Conservation (phyloP, 2,797 vertebrate genomes). For the Gila robusta region DNA sequence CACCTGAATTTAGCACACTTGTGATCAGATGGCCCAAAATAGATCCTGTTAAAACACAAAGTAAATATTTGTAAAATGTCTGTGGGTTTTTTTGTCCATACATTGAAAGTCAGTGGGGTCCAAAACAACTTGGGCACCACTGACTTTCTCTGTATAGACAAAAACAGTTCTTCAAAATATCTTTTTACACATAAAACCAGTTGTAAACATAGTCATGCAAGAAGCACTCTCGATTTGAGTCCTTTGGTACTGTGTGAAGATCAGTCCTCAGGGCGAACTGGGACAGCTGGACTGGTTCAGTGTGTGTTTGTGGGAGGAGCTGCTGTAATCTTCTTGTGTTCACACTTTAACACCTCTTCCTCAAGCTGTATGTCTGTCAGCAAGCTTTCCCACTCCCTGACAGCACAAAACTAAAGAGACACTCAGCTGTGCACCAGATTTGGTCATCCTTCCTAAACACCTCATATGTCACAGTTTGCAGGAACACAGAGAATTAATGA, state of each 20-base stretch:
- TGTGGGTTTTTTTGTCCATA: neutral
- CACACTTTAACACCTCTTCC: constrained; percentile 49
- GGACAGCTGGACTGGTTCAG: constrained; percentile 41
- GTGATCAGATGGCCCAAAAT: neutral
- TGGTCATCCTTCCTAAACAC: constrained; percentile 1
- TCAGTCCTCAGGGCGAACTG: neutral
- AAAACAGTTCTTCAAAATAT: too few species aligned
- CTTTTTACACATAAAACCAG: neutral
- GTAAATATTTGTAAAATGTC: neutral
- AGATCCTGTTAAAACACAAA: neutral
- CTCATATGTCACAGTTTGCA: neutral
- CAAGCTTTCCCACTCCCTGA: constrained; percentile 28
- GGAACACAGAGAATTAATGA: neutral
- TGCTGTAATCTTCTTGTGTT: constrained; percentile 17
- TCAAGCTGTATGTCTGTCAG: constrained; percentile 37
- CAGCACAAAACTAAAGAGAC: constrained; percentile 34
- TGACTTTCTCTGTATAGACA: too few species aligned
- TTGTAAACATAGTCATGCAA: neutral
- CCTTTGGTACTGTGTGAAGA: neutral
- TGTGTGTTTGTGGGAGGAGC: constrained; percentile 18
- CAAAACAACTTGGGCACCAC: neutral
- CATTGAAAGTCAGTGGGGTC: neutral
- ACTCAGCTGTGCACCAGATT: constrained; percentile 10
- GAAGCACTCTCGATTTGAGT: neutral
- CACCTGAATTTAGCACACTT: neutral